Percentiles rank a stretch among this genome's conserved stretches.
phyloP scores from a whole-genome alignment of 2,113 vertebrate genomes.

The Physeter macrocephalus region DNA sequence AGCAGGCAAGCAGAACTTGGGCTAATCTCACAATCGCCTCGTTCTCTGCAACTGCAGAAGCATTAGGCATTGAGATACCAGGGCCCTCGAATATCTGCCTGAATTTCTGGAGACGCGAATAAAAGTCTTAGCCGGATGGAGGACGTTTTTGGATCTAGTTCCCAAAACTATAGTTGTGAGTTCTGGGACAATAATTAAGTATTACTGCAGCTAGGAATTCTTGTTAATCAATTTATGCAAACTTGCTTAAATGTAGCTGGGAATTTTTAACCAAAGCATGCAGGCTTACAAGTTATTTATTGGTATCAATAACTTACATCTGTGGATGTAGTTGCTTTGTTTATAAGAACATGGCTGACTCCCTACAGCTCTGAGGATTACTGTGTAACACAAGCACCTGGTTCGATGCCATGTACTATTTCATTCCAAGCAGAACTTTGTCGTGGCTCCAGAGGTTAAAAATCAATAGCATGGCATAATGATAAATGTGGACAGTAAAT shows the following conservation, averaged over 20 bases:
- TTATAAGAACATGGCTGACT: background rate
- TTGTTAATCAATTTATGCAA: background rate
- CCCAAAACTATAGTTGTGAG: background rate
- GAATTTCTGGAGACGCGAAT: background rate
- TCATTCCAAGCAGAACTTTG: background rate
- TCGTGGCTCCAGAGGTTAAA: background rate
- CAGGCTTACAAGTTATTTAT: background rate
- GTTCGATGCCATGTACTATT: accelerated
- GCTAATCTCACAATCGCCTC: background rate
- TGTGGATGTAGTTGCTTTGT: background rate
- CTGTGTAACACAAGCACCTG: background rate
- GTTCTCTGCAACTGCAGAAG: background rate
- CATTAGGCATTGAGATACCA: background rate
- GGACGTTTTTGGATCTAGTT: background rate
- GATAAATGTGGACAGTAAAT: too few relatives aligned
- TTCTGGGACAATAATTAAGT: background rate
- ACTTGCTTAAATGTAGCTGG: background rate
- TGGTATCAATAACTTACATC: background rate
- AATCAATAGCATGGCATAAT: too few relatives aligned
- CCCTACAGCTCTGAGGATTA: background rate
- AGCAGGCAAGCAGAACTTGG: background rate
- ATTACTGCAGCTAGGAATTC: background rate
- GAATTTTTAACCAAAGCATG: background rate
- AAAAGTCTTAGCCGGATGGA: background rate
- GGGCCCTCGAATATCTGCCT: background rate